Base-by-base conservation (phyloP, 2,888 invertebrate genomes). In the Eupithecia pulchellata region DNA sequence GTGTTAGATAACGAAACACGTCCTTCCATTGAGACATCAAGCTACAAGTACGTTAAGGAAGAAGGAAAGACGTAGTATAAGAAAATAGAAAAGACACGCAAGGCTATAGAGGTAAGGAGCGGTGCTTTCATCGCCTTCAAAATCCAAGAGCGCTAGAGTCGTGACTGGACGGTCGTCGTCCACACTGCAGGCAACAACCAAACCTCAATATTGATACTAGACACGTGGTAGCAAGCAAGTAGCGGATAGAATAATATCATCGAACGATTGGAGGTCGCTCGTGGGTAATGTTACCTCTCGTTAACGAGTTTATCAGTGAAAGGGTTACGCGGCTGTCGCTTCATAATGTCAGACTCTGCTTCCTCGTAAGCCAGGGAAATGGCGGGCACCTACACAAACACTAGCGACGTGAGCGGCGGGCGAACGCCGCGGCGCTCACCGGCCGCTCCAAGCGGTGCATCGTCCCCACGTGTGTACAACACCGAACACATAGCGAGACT, bases 271-370 rank as follows among this genome's bases (percentile, higher is more conserved):
- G 75, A 77, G 79, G 78, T 77, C 89, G 87, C 91, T 89, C 92
- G 89, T 83, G 85, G 81, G 87, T 87, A n/a, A 64, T 73, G 89
- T 96, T 97, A 98, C 98, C 99, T 98, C 97, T 98, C 98, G 96
- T 99, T 99, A 95, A 99, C 99, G 94, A 99, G 97, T 96, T 99
- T 99, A 96, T 99, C 99, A 95, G 96, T 96, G 96, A 97, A 97
- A 95, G 99, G 98, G 96, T 99, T 97, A 96, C 99, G 97, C 95
- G 99, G 99, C 95, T 97, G 97, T 95, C 99, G 97, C 97, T 98
- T 98, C 99, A 99, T 99, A 95, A 99, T 99, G 97, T 99, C 99
- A 95, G 98, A 98, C 96, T 99, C 99, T 94, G 98, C 98, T 95
- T 97, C 97, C 96, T 99, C 98, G 96, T 99, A 99, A 95, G 99